These are phyloP conservation scores for Neodon shergylaensis DNA, from an alignment of 2,113 vertebrate species.

Conservation along the genomic window DNA sequence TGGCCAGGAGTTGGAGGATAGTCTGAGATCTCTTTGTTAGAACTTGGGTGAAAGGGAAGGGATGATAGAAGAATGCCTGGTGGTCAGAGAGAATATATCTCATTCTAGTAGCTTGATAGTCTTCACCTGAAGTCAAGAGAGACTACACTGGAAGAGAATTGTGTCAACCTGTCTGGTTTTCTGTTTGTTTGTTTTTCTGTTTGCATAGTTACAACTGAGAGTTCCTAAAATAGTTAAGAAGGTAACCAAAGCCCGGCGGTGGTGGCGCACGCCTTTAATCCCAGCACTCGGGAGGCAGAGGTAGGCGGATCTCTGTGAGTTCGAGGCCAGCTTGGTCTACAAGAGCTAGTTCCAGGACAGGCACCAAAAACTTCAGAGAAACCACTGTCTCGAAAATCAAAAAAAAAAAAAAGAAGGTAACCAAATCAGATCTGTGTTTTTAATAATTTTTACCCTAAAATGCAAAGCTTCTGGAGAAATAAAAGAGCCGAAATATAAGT, in stretches of 20 bases:
- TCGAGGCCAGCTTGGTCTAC: too few relatives aligned
- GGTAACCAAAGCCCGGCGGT: not conserved
- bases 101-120: not conserved
- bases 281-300: too few relatives aligned
- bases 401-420: not conserved
- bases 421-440: not conserved
- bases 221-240: not conserved
- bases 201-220: not conserved
- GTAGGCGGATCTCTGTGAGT: too few relatives aligned
- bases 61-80: not conserved
- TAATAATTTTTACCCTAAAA: not conserved
- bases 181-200: not conserved
- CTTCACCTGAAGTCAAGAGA: not conserved
- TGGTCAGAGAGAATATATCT: not conserved
- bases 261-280: too few relatives aligned
- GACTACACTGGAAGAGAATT: not conserved
- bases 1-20: not conserved
- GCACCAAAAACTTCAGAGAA: too few relatives aligned
- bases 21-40: not conserved
- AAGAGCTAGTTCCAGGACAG: too few relatives aligned
- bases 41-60: not conserved
- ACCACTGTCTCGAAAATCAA: too few relatives aligned
- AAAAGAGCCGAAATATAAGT: rapidly evolving
- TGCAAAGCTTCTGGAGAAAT: not conserved
- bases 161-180: not conserved